Conservation (phyloP, 2,113 vertebrate genomes). For the Serinus canaria region DNA sequence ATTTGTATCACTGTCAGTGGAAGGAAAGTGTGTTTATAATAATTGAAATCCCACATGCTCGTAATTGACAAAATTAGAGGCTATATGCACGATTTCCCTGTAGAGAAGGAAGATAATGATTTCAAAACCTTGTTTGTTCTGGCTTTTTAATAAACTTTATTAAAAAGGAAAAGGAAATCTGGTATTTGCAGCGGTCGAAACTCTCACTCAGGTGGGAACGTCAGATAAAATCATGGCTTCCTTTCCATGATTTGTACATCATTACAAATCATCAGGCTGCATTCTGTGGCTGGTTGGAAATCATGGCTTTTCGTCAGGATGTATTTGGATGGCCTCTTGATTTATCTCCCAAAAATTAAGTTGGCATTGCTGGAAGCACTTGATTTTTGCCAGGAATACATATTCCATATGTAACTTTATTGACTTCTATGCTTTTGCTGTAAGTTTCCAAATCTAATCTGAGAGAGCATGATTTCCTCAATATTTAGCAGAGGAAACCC, state of each 20-base stretch:
- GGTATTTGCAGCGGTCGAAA: not conserved
- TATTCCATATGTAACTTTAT: not conserved
- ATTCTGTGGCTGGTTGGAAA: not conserved
- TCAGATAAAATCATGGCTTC: constrained; percentile 49
- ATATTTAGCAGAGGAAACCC: not conserved
- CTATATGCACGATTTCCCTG: constrained; percentile 49
- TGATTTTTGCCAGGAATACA: not conserved
- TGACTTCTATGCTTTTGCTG: not conserved
- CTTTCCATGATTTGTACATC: constrained; percentile 23
- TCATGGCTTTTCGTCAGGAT: not conserved
- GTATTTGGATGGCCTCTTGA: not conserved
- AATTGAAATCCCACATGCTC: constrained; percentile 36
- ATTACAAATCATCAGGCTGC: not conserved
- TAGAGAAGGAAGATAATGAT: constrained; percentile 50
- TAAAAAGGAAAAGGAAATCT: constrained; percentile 61
- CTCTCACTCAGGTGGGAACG: not conserved
- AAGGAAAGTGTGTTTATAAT: constrained; percentile 46
- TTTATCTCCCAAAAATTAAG: not conserved
- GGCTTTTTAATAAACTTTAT: constrained; percentile 45
- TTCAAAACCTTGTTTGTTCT: constrained; percentile 52
- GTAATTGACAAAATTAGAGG: constrained; percentile 52
- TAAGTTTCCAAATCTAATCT: not conserved
- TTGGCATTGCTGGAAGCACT: not conserved
- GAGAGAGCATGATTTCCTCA: not conserved
- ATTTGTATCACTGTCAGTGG: constrained; percentile 19